Conservation (phyloP, 2,113 vertebrate species). For the Empidonax alnorum region DNA sequence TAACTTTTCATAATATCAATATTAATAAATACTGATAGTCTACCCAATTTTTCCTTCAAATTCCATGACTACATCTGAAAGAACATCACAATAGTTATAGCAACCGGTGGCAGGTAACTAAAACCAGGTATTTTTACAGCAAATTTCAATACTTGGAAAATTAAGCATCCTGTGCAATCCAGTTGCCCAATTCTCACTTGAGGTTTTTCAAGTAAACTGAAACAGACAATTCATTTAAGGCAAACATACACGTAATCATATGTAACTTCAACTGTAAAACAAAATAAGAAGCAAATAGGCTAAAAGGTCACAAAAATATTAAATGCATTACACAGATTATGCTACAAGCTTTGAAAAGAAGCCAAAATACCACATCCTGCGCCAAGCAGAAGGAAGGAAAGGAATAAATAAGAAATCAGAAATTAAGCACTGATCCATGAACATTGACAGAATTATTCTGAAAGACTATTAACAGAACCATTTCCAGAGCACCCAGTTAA, state of each 20-base stretch:
- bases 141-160: neutral
- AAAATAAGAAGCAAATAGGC: neutral
- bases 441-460: neutral
- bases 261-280: neutral
- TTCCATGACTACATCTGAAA: neutral
- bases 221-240: neutral
- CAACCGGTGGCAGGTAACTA: neutral
- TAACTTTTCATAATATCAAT: neutral
- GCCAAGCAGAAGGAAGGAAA: constrained; percentile 72
- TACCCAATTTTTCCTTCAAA: neutral
- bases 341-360: constrained; percentile 62
- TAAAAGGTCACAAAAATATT: constrained; percentile 45
- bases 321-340: constrained; percentile 28
- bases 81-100: neutral
- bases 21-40: neutral
- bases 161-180: neutral
- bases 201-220: neutral
- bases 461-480: neutral
- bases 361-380: constrained; percentile 61
- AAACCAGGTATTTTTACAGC: neutral
- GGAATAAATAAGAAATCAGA: constrained; percentile 42
- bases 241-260: neutral
- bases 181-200: neutral
- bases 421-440: constrained; percentile 79
- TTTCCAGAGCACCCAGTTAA: neutral